phyloP scores from a whole-genome alignment of 2,797 vertebrate species.

The Apogon hyalosoma region DNA sequence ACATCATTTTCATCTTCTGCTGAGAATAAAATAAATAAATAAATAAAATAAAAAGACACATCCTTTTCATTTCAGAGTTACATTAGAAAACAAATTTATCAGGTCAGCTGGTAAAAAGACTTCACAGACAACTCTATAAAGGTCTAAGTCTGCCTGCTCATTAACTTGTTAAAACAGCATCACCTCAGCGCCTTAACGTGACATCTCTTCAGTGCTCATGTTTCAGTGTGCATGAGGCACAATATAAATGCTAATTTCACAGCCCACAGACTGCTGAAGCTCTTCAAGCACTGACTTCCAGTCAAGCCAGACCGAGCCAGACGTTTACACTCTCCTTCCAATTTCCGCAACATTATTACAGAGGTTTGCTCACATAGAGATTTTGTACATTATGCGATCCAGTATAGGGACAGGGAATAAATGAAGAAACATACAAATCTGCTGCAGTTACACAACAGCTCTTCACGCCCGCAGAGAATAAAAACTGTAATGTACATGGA shows the following conservation, averaged over 20 bases:
- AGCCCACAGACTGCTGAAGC: conserved; percentile 51
- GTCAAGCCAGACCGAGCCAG: conserved; percentile 34
- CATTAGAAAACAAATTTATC: not conserved
- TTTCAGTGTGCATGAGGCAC: conserved; percentile 39
- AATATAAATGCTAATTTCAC: conserved; percentile 81
- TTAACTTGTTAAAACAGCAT: conserved; percentile 68
- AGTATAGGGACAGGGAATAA: conserved; percentile 7
- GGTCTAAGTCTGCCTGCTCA: conserved; percentile 62
- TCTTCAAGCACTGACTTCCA: conserved; percentile 40
- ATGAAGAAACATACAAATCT: conserved; percentile 57
- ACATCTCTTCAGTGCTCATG: conserved; percentile 48
- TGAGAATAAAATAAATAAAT: not conserved
- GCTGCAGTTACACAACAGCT: conserved; percentile 48
- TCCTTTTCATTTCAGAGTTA: not conserved
- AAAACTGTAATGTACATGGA: conserved; percentile 7
- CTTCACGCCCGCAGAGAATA: conserved; percentile 11
- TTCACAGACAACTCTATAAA: conserved; percentile 38
- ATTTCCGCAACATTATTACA: conserved; percentile 59
- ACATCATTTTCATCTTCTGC: not conserved
- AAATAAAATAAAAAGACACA: not conserved
- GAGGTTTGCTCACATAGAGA: conserved; percentile 43
- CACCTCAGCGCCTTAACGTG: conserved; percentile 41
- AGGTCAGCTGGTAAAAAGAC: conserved; percentile 5
- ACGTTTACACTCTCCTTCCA: conserved; percentile 36
- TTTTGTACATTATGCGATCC: conserved; percentile 38